A percentile compares a stretch with the other conserved stretches of the same genome.
Conservation (phyloP, 2,113 vertebrate genomes). For the Anolis carolinensis region DNA sequence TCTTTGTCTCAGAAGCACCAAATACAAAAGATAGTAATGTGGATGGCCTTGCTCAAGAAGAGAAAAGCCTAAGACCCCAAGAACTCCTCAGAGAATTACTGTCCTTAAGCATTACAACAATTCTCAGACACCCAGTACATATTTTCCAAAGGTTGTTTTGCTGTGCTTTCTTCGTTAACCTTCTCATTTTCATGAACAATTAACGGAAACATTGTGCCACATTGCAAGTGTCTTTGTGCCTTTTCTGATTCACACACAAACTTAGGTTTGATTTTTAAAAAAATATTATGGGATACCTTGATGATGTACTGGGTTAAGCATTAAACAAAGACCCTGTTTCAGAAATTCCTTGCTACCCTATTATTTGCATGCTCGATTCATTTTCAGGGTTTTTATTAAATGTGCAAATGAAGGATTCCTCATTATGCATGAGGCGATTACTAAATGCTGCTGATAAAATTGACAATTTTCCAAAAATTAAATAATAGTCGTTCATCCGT, state of each 20-base stretch:
- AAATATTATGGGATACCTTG: not conserved
- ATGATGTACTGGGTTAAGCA: not conserved
- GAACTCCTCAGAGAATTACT: not conserved
- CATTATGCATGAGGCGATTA: not conserved
- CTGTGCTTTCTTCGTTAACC: not conserved
- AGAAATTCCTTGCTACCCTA: not conserved
- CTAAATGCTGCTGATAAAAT: not conserved
- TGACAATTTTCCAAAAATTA: not conserved
- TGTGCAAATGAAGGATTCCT: not conserved
- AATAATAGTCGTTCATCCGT: too few relatives aligned
- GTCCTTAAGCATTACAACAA: not conserved
- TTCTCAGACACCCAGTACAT: not conserved
- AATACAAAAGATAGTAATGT: not conserved
- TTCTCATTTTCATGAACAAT: constrained; percentile 14
- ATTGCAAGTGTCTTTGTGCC: not conserved
- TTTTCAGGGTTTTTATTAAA: not conserved
- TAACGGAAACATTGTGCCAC: accelerated
- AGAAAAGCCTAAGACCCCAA: constrained; percentile 11
- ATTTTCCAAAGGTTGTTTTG: constrained; percentile 29
- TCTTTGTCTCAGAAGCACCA: not conserved
- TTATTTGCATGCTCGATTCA: not conserved
- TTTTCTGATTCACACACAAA: not conserved
- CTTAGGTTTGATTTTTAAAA: not conserved
- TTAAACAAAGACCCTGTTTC: not conserved
- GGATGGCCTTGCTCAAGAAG: not conserved